Conservation (phyloP, 2,797 vertebrate species). For the Falco rusticolus region DNA sequence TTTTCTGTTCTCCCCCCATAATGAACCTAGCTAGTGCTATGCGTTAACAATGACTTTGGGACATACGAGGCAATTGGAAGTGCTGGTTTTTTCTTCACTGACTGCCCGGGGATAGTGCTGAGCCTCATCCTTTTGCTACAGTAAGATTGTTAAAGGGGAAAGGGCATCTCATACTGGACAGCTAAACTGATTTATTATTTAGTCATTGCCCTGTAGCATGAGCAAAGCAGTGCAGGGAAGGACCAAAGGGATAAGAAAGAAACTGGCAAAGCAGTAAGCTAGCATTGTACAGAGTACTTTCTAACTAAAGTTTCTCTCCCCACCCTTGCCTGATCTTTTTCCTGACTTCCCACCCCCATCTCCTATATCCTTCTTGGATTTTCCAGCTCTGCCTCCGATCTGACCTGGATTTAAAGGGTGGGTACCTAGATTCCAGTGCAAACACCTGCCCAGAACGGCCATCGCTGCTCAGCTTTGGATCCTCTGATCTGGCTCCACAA, state of each 20-base stretch:
- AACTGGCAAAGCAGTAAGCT: not conserved
- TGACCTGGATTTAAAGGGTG: conserved; percentile 85
- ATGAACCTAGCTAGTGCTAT: not conserved
- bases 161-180: not conserved
- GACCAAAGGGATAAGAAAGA: not conserved
- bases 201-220: not conserved
- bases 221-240: conserved; percentile 17
- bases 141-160: not conserved
- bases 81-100: not conserved
- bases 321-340: conserved; percentile 15
- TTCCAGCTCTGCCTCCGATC: conserved; percentile 87
- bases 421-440: conserved; percentile 85
- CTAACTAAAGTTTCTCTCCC: conserved; percentile 43
- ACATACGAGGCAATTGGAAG: not conserved
- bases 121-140: not conserved
- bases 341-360: not conserved
- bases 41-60: not conserved
- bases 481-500: conserved; percentile 83
- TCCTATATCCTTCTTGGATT: conserved; percentile 32
- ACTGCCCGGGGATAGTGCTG: not conserved
- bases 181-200: conserved; percentile 28
- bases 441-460: conserved; percentile 86
- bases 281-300: not conserved
- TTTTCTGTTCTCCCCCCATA: not conserved
- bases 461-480: conserved; percentile 73